Percentiles rank a stretch among this genome's conserved stretches.
phyloP scores from a whole-genome alignment of 2,888 invertebrate genomes.

The Noctua pronuba region DNA sequence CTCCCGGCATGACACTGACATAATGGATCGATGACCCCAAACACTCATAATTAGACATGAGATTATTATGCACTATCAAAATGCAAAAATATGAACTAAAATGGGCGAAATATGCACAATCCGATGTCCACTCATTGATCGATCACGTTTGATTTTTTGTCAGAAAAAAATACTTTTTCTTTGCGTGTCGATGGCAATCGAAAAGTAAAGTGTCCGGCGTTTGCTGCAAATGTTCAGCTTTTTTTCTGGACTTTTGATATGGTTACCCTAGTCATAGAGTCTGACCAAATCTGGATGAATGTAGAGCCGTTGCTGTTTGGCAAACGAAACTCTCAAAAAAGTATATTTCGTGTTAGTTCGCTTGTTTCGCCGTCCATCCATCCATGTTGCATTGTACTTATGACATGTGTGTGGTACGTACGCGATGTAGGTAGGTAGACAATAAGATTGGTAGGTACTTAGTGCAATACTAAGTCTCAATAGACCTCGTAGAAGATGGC shows the following conservation, averaged over 20 bases:
- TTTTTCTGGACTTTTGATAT: too few relatives aligned
- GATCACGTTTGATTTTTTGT: too few relatives aligned
- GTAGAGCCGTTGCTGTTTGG: too few relatives aligned
- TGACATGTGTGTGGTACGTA: neutral
- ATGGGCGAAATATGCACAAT: neutral
- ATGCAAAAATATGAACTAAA: neutral
- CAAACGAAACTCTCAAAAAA: neutral
- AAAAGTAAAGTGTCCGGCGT: too few relatives aligned
- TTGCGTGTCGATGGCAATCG: too few relatives aligned
- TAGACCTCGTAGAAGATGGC: too few relatives aligned
- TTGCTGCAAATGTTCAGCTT: too few relatives aligned
- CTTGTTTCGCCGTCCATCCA: neutral
- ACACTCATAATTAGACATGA: neutral
- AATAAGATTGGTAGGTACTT: neutral
- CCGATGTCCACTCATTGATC: too few relatives aligned
- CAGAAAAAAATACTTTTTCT: too few relatives aligned
- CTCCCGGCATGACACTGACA: constrained; percentile 17
- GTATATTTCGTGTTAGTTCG: neutral
- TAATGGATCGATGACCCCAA: constrained; percentile 16
- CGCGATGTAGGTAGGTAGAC: neutral
- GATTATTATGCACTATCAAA: too few relatives aligned
- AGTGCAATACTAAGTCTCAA: neutral
- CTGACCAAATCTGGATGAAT: too few relatives aligned
- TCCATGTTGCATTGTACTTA: neutral
- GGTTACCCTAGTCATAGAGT: too few relatives aligned